Base-by-base conservation (phyloP, 2,797 vertebrate genomes). In the Molossus alvarezi region DNA sequence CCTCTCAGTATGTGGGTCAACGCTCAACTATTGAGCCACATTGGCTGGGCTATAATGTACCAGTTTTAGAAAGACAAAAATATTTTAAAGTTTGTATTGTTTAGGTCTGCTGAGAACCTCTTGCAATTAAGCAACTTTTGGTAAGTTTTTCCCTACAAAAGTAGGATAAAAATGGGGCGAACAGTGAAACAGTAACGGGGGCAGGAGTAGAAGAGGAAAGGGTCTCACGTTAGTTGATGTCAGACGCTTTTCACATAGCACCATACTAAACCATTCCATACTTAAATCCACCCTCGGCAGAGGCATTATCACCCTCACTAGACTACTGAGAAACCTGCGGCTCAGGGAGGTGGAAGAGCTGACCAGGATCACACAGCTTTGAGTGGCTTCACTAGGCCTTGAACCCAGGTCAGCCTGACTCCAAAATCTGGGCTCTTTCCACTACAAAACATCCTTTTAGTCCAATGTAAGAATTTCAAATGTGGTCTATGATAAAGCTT, bases 61-160 rank as follows among this genome's bases (percentile, higher is more conserved):
- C 88, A 65, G 3, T 20, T 92, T 94, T 29, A 57, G 58, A 87
- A 41, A 57, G 79, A 60, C 60, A 86, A 65, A 89, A 89, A 41
- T 20, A 83, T 55, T 69, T 71, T 45, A n/a, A 85, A 62, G 27
- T 65, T 25, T n/a, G 1, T 25, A 20, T 72, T 55, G 18, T 71
- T 91, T 67, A 88, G 73, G 79, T 51, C 13, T 82, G 51, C 27
- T 76, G 33, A 94, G 20, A 20, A 84, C 37, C 29, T 81, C 51
- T 75, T 89, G 27, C 37, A 37, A 65, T 77, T 45, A 67, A 51
- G 37, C 25, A 67, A 10, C 21, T 18, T 27, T 67, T 75, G 48
- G 17, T 15, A 65, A 92, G 69, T 64, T 88, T 51, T 85, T 80
- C 55, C 55, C 89, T 81, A 14, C 55, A 82, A 62, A 71, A 60